A percentile compares a stretch with the other conserved stretches of the same genome.
Evolutionary conservation across 2,113 vertebrate species (phyloP).

Genomic region (Vanacampus margaritifer): DNA sequence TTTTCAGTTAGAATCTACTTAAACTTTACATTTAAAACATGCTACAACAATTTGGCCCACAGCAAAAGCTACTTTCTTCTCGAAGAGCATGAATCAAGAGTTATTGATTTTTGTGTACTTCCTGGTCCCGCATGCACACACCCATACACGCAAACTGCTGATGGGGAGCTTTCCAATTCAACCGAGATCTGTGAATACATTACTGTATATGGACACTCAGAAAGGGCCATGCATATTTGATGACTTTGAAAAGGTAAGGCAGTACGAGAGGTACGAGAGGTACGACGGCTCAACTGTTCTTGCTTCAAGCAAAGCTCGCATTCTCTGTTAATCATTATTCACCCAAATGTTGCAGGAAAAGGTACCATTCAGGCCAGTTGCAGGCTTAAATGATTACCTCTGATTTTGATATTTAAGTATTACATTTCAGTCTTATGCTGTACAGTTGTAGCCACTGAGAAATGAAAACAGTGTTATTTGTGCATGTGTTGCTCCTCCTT

Average conservation of each 20-base stretch:
- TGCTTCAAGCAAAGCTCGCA: slow-evolving; percentile 11
- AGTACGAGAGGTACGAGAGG: slow-evolving; percentile 11
- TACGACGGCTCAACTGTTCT: slow-evolving; percentile 14
- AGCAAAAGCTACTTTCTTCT: slow-evolving; percentile 15
- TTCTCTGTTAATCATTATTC: slow-evolving; percentile 1
- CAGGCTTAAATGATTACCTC: background rate
- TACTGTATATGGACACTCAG: slow-evolving; percentile 34
- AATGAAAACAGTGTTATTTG: background rate
- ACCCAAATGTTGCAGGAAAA: background rate
- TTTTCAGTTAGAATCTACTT: background rate
- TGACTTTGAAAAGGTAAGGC: slow-evolving; percentile 51
- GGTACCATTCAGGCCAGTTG: background rate
- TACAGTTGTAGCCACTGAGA: background rate
- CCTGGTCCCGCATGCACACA: slow-evolving; percentile 16
- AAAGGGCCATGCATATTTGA: slow-evolving; percentile 65
- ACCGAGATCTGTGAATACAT: slow-evolving; percentile 53
- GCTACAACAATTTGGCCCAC: background rate
- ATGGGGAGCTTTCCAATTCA: slow-evolving; percentile 44
- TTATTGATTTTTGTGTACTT: slow-evolving; percentile 52
- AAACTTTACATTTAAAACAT: background rate
- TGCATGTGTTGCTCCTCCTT: background rate
- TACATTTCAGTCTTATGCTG: background rate
- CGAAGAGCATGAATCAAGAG: slow-evolving; percentile 38
- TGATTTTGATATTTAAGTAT: background rate
- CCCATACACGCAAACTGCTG: slow-evolving; percentile 52